A percentile compares a stretch with the other conserved stretches of the same genome.
These are phyloP conservation scores for Wasmannia auropunctata DNA, from an alignment of 1,140 invertebrate species.

Conservation along the genomic window DNA sequence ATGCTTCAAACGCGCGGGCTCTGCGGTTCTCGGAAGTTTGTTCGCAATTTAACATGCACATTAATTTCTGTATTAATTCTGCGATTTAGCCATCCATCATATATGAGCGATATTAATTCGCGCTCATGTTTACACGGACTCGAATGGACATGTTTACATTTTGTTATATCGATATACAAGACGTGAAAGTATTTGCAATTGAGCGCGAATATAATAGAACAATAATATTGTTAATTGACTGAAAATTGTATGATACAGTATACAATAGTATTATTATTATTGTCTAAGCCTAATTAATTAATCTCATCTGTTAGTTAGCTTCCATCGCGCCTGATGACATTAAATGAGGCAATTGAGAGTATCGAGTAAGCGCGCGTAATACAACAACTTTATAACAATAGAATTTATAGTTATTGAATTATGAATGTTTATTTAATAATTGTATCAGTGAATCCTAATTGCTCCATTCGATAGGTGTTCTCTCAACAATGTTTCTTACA, in stretches of 20 bases:
- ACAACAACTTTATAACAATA: not conserved
- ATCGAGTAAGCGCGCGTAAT: not conserved
- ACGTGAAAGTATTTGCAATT: slow-evolving; percentile 14
- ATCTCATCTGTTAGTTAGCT: not conserved
- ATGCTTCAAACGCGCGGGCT: slow-evolving; percentile 29
- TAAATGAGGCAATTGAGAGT: not conserved
- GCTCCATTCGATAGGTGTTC: not conserved
- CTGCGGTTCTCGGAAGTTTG: slow-evolving; percentile 34
- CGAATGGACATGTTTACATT: slow-evolving; percentile 32
- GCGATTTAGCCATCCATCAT: slow-evolving; percentile 29
- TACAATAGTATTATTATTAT: not conserved
- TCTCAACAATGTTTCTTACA: not conserved
- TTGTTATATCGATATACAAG: not conserved
- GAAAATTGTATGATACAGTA: not conserved
- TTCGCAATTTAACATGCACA: slow-evolving; percentile 39
- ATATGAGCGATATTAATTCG: slow-evolving; percentile 35
- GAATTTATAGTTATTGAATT: not conserved
- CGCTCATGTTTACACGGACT: not conserved
- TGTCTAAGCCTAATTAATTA: not conserved
- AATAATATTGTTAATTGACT: not conserved
- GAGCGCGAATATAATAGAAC: not conserved
- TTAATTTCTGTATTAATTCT: slow-evolving; percentile 52
- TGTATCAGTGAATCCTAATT: not conserved
- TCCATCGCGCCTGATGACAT: not conserved
- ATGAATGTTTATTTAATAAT: not conserved